Base-by-base conservation (phyloP, 1,140 invertebrate species). In the Stegodyphus dumicola region DNA sequence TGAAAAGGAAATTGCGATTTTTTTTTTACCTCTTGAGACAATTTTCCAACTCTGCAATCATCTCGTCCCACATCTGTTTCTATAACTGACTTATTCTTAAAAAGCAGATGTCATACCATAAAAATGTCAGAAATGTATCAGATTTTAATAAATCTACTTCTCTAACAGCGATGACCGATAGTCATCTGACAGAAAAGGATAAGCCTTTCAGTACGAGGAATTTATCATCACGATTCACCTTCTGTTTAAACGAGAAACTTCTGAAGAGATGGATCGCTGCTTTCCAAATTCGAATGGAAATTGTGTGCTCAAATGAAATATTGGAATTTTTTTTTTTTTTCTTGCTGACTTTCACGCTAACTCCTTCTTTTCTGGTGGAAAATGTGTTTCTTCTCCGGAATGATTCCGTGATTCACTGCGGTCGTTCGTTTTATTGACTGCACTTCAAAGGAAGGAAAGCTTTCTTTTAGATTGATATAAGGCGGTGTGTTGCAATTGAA, bases 241-340 rank as follows among this genome's bases (percentile, higher is more conserved):
- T 81, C 78, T 81, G 78, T 73, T 81, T 81, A 81, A 78, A 67
- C 53, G 77, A 66, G 69, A 52, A 54, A 33, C n/a, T n/a, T 33
- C 15, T n/a, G n/a, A 79, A 66, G 48, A 70, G 56, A 73, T 56
- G 67, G 56, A 81, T 81, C 73, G 78, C 71, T 81, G 78, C 78
- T 51, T 60, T 81, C 54, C 66, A 69, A 81, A 81, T 73, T 73
- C 69, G 69, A 81, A 81, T 81, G 78, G 78, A 81, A 81, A 81
- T 81, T 81, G 78, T 81, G 78, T 70, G 69, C 69, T 81, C 70
- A 66, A 73, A 81, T 81, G 78, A 81, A 81, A 81, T 81, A 81
- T 81, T 18, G 78, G 78, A 51, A 71, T 81, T 81, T 77, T 77
- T 66, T 49, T 60, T 71, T 56, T 18, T 5, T 17, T 18, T 67